These are phyloP conservation scores for Spodoptera frugiperda DNA, from an alignment of 1,140 invertebrate genomes.

Conservation along the genomic window DNA sequence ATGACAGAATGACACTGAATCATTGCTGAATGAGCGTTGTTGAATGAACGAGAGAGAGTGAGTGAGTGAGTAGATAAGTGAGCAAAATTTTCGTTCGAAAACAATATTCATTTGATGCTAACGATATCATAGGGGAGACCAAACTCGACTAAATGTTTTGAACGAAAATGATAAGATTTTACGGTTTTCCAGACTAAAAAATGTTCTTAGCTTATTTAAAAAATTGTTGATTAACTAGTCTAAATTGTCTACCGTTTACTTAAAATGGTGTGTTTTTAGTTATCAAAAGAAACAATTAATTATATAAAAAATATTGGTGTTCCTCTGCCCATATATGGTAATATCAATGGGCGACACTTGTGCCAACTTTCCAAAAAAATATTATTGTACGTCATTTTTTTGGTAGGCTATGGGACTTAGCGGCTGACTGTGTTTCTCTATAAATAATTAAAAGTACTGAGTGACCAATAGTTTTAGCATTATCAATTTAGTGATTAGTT, in stretches of 20 bases:
- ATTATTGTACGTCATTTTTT: slow-evolving; percentile 73
- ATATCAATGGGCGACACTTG: slow-evolving; percentile 50
- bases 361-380: slow-evolving; percentile 61
- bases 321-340: slow-evolving; percentile 60
- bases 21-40: background rate
- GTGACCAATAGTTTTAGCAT: slow-evolving; percentile 62
- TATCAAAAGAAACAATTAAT: background rate
- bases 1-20: background rate
- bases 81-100: no score
- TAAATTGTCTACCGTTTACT: no score
- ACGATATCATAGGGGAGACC: no score
- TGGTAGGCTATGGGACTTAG: slow-evolving; percentile 75
- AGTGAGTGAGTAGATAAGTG: no score
- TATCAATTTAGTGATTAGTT: slow-evolving; percentile 63
- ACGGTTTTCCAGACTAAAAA: no score
- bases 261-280: no score
- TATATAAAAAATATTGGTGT: slow-evolving; percentile 14
- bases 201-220: no score
- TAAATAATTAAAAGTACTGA: slow-evolving; percentile 75
- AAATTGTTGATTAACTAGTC: no score
- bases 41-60: no score
- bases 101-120: no score
- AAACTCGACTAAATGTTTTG: no score
- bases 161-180: no score
- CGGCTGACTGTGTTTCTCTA: slow-evolving; percentile 80